These are phyloP conservation scores for Alosa sapidissima DNA, from an alignment of 2,797 vertebrate species.

Conservation along the genomic window DNA sequence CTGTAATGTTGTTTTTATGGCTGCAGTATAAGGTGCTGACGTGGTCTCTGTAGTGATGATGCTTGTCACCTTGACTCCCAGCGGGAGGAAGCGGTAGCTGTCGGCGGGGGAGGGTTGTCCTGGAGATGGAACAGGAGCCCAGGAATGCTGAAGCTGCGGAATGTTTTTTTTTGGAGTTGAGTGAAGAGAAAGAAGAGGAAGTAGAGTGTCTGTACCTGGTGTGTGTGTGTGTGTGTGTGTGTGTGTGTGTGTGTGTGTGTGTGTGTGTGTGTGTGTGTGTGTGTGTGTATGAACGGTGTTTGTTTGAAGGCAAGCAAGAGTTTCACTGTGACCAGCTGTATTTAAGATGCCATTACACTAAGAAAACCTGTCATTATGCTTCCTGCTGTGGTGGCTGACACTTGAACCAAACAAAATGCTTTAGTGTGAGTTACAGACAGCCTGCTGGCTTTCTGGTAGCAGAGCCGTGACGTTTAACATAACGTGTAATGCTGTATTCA, in stretches of 20 bases:
- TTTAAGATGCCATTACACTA: no score
- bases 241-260: neutral
- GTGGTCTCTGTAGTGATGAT: neutral
- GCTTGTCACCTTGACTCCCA: neutral
- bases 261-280: conserved; percentile 5
- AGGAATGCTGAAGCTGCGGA: neutral
- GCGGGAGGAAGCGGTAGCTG: neutral
- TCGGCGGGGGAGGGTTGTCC: neutral
- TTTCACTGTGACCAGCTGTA: no score
- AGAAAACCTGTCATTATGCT: no score
- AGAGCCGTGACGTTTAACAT: no score
- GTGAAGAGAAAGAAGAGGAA: neutral
- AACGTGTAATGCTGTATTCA: no score
- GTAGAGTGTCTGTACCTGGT: neutral
- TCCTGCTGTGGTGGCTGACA: no score
- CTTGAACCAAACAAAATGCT: no score
- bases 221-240: neutral
- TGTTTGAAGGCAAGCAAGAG: neutral
- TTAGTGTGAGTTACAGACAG: no score
- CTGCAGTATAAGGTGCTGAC: neutral
- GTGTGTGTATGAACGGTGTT: neutral
- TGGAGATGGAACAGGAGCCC: neutral
- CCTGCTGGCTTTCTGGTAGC: no score
- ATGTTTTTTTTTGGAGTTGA: neutral
- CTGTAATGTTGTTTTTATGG: neutral